Evolutionary conservation across 2,888 invertebrate genomes (phyloP), one percentile per base, ranked within the genome.

Genomic region (Ectemnius lituratus): DNA sequence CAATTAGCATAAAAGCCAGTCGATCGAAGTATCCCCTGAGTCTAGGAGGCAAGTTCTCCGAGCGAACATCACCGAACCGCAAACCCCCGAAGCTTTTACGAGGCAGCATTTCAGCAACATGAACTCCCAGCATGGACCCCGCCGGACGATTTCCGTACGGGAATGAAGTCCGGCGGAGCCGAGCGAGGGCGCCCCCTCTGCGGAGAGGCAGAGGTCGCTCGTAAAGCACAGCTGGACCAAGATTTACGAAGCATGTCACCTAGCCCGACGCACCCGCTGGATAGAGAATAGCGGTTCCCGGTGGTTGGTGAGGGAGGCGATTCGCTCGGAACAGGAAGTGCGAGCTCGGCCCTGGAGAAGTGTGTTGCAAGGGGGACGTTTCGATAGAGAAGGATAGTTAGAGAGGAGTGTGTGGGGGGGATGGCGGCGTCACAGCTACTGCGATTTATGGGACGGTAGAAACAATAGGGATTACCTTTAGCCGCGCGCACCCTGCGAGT

Each of bases 381-480:
- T 37, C 37, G 37, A 37, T 37, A 11, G 37, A 6, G 11, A 37
- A 37, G 37, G 37, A 6, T 6, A 37, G 37, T 37, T 37, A 37
- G 37, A 11, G 8, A 37, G 37, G 4, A 11, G 72, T 23, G 69
- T 58, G 52, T 27, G 67, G 74, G 79, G 68, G 76, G 79, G 67
- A 60, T 72, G 62, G 76, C 63, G 73, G 69, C 64, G 75, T 74
- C 60, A 64, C 68, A 75, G 76, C 80, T 72, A 77, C 75, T 74
- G 75, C 84, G 84, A 87, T 87, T 88, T 87, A 88, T 88, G 82
- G 83, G 84, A 84, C 84, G 83, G 81, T 64, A 82, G 86, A 88
- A 88, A 87, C 88, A 86, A 88, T 87, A 85, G 85, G 84, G 85
- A 86, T 88, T 86, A 84, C 84, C 75, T 75, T 81, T 76, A 73